Evolutionary conservation across 2,113 vertebrate species (phyloP).

Genomic region (Pygoscelis antarcticus): DNA sequence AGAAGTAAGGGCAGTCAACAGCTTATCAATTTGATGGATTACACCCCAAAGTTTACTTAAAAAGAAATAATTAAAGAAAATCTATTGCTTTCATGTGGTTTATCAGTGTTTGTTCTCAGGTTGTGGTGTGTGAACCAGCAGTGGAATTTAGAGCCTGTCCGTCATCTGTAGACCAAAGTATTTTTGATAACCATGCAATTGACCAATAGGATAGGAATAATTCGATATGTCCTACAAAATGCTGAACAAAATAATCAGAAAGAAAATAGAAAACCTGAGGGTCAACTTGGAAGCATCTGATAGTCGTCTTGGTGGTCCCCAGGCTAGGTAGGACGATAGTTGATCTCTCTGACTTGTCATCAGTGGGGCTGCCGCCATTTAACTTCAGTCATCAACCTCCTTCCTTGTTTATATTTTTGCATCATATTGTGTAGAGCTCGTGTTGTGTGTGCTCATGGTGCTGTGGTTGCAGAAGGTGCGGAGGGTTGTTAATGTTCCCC

Average conservation of each 20-base stretch:
- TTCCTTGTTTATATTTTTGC: neutral
- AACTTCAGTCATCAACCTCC: neutral
- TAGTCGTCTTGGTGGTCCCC: neutral
- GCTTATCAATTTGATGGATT: neutral
- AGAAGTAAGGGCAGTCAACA: neutral
- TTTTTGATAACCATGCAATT: neutral
- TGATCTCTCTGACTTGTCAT: neutral
- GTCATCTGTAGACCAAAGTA: neutral
- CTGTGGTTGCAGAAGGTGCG: neutral
- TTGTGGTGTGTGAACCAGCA: neutral
- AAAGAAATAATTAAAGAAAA: neutral
- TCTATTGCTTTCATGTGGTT: neutral
- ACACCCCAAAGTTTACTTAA: neutral
- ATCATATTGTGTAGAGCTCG: accelerated
- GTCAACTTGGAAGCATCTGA: neutral
- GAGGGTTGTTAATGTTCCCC: neutral
- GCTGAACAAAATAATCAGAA: neutral
- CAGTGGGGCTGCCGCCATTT: neutral
- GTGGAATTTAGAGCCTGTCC: neutral
- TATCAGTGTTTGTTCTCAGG: neutral
- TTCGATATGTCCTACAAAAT: neutral
- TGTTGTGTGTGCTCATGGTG: neutral
- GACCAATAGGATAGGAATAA: neutral
- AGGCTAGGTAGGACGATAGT: neutral
- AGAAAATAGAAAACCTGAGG: neutral